phyloP scores from a whole-genome alignment of 2,888 invertebrate species.

The Chymomyza procnemis region DNA sequence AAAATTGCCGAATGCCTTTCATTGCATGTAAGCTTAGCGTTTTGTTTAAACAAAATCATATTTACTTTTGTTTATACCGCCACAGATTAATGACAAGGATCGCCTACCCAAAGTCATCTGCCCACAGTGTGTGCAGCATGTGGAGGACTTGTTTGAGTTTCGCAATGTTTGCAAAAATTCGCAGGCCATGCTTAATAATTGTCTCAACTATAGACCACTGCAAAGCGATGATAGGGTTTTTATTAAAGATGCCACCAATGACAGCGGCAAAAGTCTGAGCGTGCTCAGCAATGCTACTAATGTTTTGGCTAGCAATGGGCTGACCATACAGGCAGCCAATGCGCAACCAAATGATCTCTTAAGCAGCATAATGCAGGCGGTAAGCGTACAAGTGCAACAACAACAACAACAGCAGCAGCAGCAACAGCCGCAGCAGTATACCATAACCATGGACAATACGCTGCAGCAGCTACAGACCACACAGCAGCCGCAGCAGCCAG shows the following conservation, averaged over 20 bases:
- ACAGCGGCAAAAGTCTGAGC: slow-evolving; percentile 66
- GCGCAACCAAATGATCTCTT: slow-evolving; percentile 72
- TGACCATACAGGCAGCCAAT: slow-evolving; percentile 17
- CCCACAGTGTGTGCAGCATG: slow-evolving; percentile 82
- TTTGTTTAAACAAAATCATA: slow-evolving; percentile 9
- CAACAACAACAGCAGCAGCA: slow-evolving; percentile 26
- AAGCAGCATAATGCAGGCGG: slow-evolving; percentile 77
- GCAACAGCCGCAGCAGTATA: slow-evolving; percentile 74
- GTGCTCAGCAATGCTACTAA: slow-evolving; percentile 40
- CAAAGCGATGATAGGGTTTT: slow-evolving; percentile 83
- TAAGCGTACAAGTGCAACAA: slow-evolving; percentile 74
- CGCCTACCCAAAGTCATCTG: slow-evolving; percentile 85
- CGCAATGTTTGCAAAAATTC: slow-evolving; percentile 83
- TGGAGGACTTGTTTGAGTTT: slow-evolving; percentile 83
- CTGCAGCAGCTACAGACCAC: slow-evolving; percentile 30
- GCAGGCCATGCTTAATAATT: slow-evolving; percentile 84
- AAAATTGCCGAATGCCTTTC: slow-evolving; percentile 84
- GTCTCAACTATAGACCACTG: slow-evolving; percentile 82
- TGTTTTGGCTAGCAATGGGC: slow-evolving; percentile 9
- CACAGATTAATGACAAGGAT: slow-evolving; percentile 83
- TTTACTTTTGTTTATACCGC: slow-evolving; percentile 34
- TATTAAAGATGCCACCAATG: slow-evolving; percentile 80
- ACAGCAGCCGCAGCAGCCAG: slow-evolving; percentile 28
- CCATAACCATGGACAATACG: slow-evolving; percentile 76
- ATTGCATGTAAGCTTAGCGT: slow-evolving; percentile 80